These are phyloP conservation scores for Trochalopteron elliotii DNA, from an alignment of 2,113 vertebrate genomes.

Conservation along the genomic window DNA sequence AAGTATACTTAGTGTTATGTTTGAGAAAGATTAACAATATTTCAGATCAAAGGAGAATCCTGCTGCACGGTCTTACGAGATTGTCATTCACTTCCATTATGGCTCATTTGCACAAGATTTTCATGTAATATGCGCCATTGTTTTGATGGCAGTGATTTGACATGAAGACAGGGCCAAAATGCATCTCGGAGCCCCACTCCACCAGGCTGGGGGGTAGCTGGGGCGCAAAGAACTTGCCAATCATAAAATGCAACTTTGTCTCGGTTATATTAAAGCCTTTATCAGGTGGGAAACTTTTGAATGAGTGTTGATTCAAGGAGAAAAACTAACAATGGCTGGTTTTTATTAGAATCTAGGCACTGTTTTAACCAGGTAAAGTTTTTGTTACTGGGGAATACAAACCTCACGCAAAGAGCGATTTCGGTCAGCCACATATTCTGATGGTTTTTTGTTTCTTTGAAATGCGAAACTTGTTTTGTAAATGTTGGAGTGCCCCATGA, in stretches of 20 bases:
- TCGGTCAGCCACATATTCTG: neutral
- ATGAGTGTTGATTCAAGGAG: conserved; percentile 54
- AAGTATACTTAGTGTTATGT: conserved; percentile 69
- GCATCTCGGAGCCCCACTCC: conserved; percentile 48
- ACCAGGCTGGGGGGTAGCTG: conserved; percentile 59
- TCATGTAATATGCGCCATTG: conserved; percentile 87
- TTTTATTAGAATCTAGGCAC: conserved; percentile 66
- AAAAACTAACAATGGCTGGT: conserved; percentile 75
- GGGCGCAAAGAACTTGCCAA: conserved; percentile 73
- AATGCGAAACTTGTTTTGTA: neutral
- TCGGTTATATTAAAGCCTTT: conserved; percentile 56
- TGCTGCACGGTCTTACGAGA: conserved; percentile 83
- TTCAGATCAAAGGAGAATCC: conserved; percentile 87
- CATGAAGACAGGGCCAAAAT: conserved; percentile 75
- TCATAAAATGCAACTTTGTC: conserved; percentile 75
- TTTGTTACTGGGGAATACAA: neutral
- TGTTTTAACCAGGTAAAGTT: conserved; percentile 38
- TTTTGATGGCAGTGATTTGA: conserved; percentile 82
- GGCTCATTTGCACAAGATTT: conserved; percentile 85
- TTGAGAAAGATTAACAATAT: conserved; percentile 83
- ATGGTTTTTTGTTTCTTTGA: neutral
- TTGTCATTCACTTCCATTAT: conserved; percentile 84
- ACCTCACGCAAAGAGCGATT: neutral
- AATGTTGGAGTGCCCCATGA: neutral
- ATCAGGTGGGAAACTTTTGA: conserved; percentile 79